Conservation (phyloP, 2,113 vertebrate genomes). For the Zosterops japonicus region DNA sequence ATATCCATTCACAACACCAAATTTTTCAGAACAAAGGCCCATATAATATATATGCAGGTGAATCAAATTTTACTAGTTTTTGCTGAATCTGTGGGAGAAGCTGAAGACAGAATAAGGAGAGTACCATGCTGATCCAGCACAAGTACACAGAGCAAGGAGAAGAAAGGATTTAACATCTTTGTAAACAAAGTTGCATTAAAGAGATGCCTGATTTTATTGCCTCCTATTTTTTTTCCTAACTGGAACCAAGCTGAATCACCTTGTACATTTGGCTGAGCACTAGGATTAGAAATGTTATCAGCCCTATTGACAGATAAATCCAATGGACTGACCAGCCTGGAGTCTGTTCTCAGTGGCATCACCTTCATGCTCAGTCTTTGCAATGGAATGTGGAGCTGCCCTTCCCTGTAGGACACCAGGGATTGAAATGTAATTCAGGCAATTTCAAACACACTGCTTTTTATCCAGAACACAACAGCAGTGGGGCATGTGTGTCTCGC, state of each 20-base stretch:
- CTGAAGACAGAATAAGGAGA: neutral
- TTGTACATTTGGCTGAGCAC: neutral
- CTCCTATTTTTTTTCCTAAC: neutral
- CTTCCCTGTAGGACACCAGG: neutral
- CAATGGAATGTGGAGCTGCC: neutral
- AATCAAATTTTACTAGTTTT: neutral
- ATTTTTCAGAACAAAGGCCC: neutral
- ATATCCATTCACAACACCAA: neutral
- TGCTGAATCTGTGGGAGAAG: neutral
- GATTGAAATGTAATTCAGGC: neutral
- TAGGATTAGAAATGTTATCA: neutral
- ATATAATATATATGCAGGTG: fast-evolving
- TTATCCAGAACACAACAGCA: neutral
- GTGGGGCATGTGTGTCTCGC: no score
- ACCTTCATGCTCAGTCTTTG: fast-evolving
- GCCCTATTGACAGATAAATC: neutral
- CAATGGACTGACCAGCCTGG: neutral
- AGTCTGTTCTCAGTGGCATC: neutral
- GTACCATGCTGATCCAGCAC: neutral
- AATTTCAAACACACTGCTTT: neutral
- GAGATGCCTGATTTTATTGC: neutral
- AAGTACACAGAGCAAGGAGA: neutral
- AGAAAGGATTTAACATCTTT: neutral
- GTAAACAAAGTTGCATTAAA: neutral
- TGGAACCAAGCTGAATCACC: neutral